These are phyloP conservation scores for Ginglymostoma cirratum DNA, from an alignment of 2,113 vertebrate species.

Conservation along the genomic window DNA sequence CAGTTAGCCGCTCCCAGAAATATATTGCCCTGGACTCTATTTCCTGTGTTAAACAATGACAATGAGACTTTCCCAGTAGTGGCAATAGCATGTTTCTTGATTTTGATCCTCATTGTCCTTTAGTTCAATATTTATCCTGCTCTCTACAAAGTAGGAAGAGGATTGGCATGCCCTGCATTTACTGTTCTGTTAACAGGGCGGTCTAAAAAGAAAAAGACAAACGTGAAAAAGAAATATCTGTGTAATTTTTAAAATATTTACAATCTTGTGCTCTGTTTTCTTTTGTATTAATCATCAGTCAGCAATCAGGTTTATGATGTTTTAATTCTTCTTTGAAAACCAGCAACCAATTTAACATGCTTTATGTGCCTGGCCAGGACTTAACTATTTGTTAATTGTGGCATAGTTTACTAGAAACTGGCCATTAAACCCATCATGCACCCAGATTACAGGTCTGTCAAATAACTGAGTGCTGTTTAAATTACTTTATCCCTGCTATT, in stretches of 20 bases:
- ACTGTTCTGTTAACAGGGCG: not conserved
- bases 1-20: not conserved
- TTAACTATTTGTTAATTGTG: constrained; percentile 27
- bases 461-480: not conserved
- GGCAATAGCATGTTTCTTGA: not conserved
- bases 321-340: constrained; percentile 17
- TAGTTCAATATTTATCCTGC: not conserved
- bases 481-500: not conserved
- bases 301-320: constrained; percentile 14
- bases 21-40: not conserved
- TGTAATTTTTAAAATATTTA: constrained; percentile 13
- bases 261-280: constrained; percentile 15
- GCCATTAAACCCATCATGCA: not conserved
- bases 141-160: too few relatives aligned
- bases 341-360: constrained; percentile 25
- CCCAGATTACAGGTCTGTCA: not conserved
- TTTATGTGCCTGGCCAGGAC: constrained; percentile 6
- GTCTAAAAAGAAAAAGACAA: not conserved
- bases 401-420: constrained; percentile 15
- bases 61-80: not conserved
- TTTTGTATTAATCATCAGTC: constrained; percentile 15
- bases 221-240: not conserved
- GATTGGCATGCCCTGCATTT: not conserved
- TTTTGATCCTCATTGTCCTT: too few relatives aligned
- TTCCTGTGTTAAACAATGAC: not conserved